Percentiles rank a stretch among this genome's conserved stretches.
phyloP scores from a whole-genome alignment of 2,797 vertebrate species.

The Dendrocincla fuliginosa region DNA sequence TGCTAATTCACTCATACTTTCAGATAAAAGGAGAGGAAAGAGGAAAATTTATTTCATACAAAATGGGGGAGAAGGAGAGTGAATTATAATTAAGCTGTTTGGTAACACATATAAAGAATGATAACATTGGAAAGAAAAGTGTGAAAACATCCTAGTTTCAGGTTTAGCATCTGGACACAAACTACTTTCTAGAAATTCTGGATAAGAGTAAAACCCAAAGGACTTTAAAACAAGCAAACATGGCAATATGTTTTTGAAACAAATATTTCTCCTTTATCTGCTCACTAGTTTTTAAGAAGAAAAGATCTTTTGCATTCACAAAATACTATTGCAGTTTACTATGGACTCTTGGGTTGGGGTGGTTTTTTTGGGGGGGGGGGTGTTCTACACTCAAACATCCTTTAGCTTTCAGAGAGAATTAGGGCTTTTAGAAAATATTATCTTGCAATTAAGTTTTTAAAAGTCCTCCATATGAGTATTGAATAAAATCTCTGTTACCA shows the following conservation, averaged over 20 bases:
- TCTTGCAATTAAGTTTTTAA: background rate
- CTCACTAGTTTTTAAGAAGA: background rate
- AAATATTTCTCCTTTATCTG: background rate
- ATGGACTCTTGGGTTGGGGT: background rate
- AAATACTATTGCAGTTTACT: background rate
- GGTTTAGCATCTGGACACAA: constrained; percentile 46
- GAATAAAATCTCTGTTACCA: background rate
- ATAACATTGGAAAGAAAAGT: constrained; percentile 34
- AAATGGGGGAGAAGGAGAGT: background rate
- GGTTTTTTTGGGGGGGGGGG: fast-evolving
- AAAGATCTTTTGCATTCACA: background rate
- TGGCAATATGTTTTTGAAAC: background rate
- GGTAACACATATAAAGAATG: constrained; percentile 46
- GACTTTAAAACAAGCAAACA: background rate
- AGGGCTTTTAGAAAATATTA: background rate
- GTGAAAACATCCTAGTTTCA: constrained; percentile 59
- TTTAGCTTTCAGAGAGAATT: background rate
- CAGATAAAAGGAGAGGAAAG: constrained; percentile 51
- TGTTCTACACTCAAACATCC: fast-evolving
- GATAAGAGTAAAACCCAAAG: background rate
- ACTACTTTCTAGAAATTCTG: constrained; percentile 5
- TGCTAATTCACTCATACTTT: constrained; percentile 47
- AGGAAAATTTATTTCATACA: constrained; percentile 5
- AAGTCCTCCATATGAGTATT: background rate
- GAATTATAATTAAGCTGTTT: constrained; percentile 60